phyloP scores from a whole-genome alignment of 2,888 invertebrate species.

The Caenorhabditis afra region DNA sequence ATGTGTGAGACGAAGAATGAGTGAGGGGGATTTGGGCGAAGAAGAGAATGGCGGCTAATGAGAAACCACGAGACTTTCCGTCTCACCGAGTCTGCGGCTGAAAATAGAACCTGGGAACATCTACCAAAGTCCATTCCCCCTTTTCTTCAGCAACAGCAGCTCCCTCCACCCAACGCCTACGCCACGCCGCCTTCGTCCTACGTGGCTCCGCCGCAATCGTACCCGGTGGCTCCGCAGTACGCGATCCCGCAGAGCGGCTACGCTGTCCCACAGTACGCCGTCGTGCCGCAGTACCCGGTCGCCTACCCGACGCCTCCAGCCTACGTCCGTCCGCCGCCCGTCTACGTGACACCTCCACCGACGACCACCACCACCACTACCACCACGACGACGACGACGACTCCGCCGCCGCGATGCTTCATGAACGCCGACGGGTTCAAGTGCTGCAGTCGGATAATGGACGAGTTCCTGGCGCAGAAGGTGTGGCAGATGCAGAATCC shows the following conservation, averaged over 20 bases:
- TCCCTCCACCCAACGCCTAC: conserved; percentile 30
- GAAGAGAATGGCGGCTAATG: too few relatives aligned
- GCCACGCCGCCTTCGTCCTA: conserved; percentile 13
- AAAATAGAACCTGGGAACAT: neutral
- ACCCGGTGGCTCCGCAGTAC: conserved; percentile 33
- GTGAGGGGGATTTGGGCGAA: neutral
- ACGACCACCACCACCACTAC: conserved; percentile 17
- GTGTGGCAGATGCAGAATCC: conserved; percentile 39
- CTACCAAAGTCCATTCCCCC: too few relatives aligned
- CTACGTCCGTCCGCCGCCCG: conserved; percentile 37
- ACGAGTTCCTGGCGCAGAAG: conserved; percentile 33
- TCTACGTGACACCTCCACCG: conserved; percentile 29
- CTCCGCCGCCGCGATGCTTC: conserved; percentile 58
- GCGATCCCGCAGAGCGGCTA: conserved; percentile 23
- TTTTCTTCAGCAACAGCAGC: conserved; percentile 14
- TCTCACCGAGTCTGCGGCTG: neutral
- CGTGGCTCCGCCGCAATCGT: conserved; percentile 7
- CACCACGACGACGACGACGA: conserved; percentile 34
- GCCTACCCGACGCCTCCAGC: conserved; percentile 42
- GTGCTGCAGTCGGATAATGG: conserved; percentile 49
- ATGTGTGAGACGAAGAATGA: neutral
- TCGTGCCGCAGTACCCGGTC: conserved; percentile 25
- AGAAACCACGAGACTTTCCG: too few relatives aligned
- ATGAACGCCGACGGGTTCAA: conserved; percentile 45
- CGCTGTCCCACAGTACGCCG: conserved; percentile 19